Evolutionary conservation across 2,888 invertebrate species (phyloP).

Genomic region (Taphrorychus bicolor): DNA sequence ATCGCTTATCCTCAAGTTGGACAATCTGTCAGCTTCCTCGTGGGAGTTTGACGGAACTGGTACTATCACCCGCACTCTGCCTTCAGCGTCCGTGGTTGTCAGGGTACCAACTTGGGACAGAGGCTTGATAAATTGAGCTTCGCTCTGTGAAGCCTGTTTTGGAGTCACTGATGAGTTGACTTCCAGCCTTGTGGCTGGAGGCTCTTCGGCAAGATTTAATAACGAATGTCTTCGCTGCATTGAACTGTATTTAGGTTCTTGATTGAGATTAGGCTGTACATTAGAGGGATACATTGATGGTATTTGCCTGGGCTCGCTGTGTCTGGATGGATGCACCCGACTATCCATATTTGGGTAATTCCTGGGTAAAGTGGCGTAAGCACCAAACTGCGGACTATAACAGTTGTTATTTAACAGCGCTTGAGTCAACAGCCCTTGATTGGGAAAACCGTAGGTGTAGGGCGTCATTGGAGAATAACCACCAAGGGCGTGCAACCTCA

Average conservation of each 20-base stretch:
- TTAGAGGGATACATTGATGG: slow-evolving; percentile 40
- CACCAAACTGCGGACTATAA: slow-evolving; percentile 15
- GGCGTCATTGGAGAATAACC: slow-evolving; percentile 22
- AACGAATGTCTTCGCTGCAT: slow-evolving; percentile 27
- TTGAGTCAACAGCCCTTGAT: slow-evolving; percentile 22
- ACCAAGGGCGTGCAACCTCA: slow-evolving; percentile 62
- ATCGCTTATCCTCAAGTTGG: slow-evolving; percentile 66
- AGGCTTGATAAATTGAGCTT: slow-evolving; percentile 69
- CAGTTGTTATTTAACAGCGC: slow-evolving; percentile 52
- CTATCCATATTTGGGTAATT: slow-evolving; percentile 52
- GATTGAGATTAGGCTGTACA: neutral
- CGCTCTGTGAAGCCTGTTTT: neutral
- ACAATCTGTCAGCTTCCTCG: slow-evolving; percentile 53
- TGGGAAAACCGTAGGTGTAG: slow-evolving; percentile 17
- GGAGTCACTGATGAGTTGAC: neutral
- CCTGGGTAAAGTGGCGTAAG: slow-evolving; percentile 53
- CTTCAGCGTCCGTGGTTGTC: slow-evolving; percentile 68
- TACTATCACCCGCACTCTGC: slow-evolving; percentile 68
- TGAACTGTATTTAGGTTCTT: neutral
- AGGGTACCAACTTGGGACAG: slow-evolving; percentile 69
- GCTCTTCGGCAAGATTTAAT: slow-evolving; percentile 7
- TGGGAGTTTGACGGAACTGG: slow-evolving; percentile 62
- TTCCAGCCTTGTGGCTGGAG: neutral
- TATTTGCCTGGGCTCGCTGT: slow-evolving; percentile 51
- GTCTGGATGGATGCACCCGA: slow-evolving; percentile 50